Base-by-base conservation (phyloP, 2,888 invertebrate species). In the Trachelus tabidus region DNA sequence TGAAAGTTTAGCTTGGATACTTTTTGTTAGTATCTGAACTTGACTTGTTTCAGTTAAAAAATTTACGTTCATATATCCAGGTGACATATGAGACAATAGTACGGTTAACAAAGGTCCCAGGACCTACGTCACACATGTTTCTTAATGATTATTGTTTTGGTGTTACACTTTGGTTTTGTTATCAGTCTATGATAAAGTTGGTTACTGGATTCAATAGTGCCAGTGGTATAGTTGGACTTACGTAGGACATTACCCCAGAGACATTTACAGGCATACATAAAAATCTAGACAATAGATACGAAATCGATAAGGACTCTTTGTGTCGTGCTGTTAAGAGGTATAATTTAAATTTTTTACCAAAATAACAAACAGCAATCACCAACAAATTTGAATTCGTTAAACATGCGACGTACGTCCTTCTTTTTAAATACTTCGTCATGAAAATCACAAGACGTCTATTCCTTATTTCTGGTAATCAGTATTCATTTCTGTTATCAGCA, bases 101-200 rank as follows among this genome's bases (percentile, higher is more conserved):
- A 56, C 23, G 0, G 56, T 56, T 56, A 56, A 56, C 6, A 56
- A 15, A 56, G 9, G 23, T 56, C 15, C 56, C 82, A 85, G 85
- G 83, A 82, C 80, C 79, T 83, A 85, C 82, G 85, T 83, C 84
- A 82, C 83, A 80, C 77, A 56, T 56, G 56, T 56, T 56, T 82
- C 79, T 80, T 77, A 77, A 79, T 75, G 76, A 83, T 78, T 79
- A 83, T 82, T 75, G 82, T 78, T 30, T 77, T 75, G 74, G 74
- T 68, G 74, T 74, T 74, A 74, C 33, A 34, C 68, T 79, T 80
- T 79, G 82, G 83, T 81, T 84, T 83, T 84, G 85, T 85, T 84
- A 86, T 89, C 89, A 89, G 89, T 89, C 89, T 88, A 88, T 88
- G 83, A 87, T 85, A 83, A 88, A 87, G 85, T 85, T 87, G 86